phyloP scores from a whole-genome alignment of 2,797 vertebrate genomes.

The Acomys russatus region DNA sequence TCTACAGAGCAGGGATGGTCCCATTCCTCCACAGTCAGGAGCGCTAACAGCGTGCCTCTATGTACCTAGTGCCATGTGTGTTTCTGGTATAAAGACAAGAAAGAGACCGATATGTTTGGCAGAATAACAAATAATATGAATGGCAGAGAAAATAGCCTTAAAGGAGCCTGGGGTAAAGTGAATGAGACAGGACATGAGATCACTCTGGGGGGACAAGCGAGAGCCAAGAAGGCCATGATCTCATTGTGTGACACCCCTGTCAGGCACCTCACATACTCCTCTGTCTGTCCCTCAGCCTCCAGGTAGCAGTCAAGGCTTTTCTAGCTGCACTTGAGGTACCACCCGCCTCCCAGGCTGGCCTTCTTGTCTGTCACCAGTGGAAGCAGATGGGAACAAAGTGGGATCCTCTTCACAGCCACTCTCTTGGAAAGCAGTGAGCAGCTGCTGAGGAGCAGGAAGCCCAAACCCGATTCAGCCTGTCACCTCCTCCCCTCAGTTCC shows the following conservation, averaged over 20 bases:
- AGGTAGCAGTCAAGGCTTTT: neutral
- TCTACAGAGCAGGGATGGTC: neutral
- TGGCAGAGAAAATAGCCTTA: neutral
- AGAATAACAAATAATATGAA: neutral
- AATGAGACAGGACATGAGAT: neutral
- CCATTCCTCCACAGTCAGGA: neutral
- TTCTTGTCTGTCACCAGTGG: neutral
- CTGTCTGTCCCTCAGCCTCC: neutral
- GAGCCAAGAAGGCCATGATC: neutral
- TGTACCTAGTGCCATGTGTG: neutral
- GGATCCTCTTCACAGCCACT: conserved; percentile 11
- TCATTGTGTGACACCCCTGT: neutral
- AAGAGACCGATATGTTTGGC: neutral
- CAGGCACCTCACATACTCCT: neutral
- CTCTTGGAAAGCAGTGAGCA: neutral
- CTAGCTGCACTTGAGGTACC: neutral
- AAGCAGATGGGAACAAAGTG: neutral
- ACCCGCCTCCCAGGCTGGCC: neutral
- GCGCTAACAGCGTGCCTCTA: neutral
- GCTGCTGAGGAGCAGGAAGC: neutral
- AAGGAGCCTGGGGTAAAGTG: neutral
- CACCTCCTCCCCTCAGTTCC: neutral
- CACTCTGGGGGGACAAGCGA: neutral
- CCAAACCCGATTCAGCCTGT: neutral
- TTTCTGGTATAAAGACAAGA: conserved; percentile 60